phyloP scores from a whole-genome alignment of 2,113 vertebrate genomes.

The Callospermophilus lateralis region DNA sequence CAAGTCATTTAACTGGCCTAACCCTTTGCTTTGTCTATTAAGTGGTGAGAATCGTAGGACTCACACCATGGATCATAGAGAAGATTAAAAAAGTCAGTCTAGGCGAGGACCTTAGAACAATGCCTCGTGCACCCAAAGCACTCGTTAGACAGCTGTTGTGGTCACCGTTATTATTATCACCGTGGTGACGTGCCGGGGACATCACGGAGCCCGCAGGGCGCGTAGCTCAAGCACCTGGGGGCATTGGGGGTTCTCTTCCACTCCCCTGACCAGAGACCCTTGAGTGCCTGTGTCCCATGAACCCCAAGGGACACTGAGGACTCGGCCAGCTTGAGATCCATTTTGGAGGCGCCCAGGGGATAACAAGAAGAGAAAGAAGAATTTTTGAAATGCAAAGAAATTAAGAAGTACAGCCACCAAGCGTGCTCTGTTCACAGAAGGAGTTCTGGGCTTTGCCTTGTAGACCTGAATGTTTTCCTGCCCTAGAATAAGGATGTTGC shows the following conservation, averaged over 20 bases:
- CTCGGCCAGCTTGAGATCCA: neutral
- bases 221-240: neutral
- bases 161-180: neutral
- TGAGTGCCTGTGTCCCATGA: neutral
- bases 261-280: fast-evolving
- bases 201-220: neutral
- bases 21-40: neutral
- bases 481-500: neutral
- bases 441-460: neutral
- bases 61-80: no score
- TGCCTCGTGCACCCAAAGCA: neutral
- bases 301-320: neutral
- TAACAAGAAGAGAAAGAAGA: neutral
- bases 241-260: neutral
- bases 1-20: neutral
- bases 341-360: neutral
- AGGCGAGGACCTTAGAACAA: neutral
- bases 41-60: neutral
- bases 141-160: neutral
- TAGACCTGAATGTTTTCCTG: neutral
- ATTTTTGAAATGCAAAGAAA: neutral
- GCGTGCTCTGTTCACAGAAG: neutral
- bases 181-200: neutral
- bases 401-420: neutral
- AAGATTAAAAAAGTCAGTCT: neutral